Base-by-base conservation (phyloP, 2,888 invertebrate genomes). In the Zootermopsis nevadensis region DNA sequence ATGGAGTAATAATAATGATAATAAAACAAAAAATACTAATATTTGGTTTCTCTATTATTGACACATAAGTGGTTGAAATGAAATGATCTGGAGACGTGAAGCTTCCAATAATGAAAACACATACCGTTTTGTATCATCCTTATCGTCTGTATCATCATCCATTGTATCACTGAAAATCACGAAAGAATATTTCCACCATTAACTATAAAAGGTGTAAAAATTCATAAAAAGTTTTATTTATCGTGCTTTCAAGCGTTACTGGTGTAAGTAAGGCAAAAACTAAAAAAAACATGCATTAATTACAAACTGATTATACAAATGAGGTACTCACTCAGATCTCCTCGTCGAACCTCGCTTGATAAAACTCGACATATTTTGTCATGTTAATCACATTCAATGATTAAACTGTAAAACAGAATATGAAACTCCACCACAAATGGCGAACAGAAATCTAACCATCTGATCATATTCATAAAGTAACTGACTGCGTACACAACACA, bases 121-220 rank as follows among this genome's bases (percentile, higher is more conserved):
- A 90, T 90, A 95, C 96, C 96, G 93, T 91, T 96, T 96, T 22
- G 95, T 93, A 87, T 95, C 95, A 89, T 96, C 96, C 90, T 95
- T 95, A 87, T 96, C 96, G 87, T 96, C 96, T 80, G 93, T 94
- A 86, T 96, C 96, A 89, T 96, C 95, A 84, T 95, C 95, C 94
- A 95, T 95, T 85, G 90, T 91, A 87, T 92, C 92, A 88, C 92
- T 92, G 87, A 80, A 89, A 90, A 83, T 12, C 31, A 60, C 31
- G 15, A 48, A 48, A 8, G 15, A 48, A 15, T 15, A 48, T 8
- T 48, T 12, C 8, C 15, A 48, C 15, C 15, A 48, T 48, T 15
- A n/a, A 48, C 15, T 48, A 48, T 48, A 15, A 8, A 48, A 48
- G 10, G 15, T 48, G 8, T 60, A 24, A 60, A n/a, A n/a, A n/a